Conservation (phyloP, 2,797 vertebrate genomes). For the Parambassis ranga region DNA sequence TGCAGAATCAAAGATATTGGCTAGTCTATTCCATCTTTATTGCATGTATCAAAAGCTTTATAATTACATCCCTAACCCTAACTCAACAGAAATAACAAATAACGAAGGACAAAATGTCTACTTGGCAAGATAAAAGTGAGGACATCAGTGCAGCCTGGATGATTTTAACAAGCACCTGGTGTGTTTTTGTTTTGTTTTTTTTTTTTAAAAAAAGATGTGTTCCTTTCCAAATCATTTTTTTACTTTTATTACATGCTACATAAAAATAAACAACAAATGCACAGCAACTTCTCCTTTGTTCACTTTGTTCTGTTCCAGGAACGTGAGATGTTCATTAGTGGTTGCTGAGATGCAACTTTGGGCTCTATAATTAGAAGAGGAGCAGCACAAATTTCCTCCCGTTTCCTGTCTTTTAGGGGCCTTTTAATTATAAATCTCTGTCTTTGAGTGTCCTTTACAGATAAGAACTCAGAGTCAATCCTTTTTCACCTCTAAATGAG, state of each 20-base stretch:
- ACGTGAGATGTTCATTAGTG: constrained; percentile 45
- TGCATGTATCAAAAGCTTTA: constrained; percentile 49
- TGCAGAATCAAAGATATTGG: constrained; percentile 20
- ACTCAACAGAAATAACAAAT: constrained; percentile 46
- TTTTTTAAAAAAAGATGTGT: too few species aligned
- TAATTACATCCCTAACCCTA: too few species aligned
- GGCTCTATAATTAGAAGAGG: constrained; percentile 37
- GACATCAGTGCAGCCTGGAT: constrained; percentile 14
- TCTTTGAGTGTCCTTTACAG: constrained; percentile 10
- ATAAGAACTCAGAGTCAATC: constrained; percentile 6
- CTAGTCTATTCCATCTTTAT: constrained; percentile 35
- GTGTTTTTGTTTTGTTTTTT: too few species aligned
- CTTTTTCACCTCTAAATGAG: constrained; percentile 74
- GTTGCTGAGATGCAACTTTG: constrained; percentile 29
- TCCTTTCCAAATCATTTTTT: constrained; percentile 2
- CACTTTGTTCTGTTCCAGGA: constrained; percentile 6
- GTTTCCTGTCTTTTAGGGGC: constrained; percentile 8
- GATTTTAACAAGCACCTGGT: constrained; percentile 46
- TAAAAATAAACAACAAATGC: constrained; percentile 15
- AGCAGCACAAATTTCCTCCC: constrained; percentile 4
- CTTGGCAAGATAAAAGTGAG: constrained; percentile 39
- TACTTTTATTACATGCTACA: constrained; percentile 36
- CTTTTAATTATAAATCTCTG: constrained; percentile 5
- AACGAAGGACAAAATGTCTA: constrained; percentile 35
- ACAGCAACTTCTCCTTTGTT: constrained; percentile 14